Base-by-base conservation (phyloP, 2,113 vertebrate species). In the Platycercus adscitus region DNA sequence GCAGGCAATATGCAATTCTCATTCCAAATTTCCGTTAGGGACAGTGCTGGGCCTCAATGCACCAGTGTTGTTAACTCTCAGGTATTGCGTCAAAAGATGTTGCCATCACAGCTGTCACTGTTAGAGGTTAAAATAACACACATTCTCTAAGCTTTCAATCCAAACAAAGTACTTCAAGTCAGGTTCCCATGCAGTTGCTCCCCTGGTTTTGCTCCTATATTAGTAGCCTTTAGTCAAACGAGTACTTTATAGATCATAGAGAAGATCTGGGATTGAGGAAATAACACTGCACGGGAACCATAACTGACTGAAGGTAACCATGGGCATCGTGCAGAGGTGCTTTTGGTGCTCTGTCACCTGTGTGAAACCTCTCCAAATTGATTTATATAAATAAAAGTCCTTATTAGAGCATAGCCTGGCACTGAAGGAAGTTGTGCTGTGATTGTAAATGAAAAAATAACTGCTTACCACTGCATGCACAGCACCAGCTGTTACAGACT, bases 401-500 rank as follows among this genome's bases (percentile, higher is more conserved):
- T 69, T 23, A 64, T 5, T 15, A 87, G 44, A 76, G 14, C 50
- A 64, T 6, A n/a, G 10, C 7, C 14, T 76, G 35, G 31, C 55
- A 44, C 26, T 19, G 37, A 64, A 4, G 72, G 37, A 85, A 71
- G 60, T 21, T 50, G 39, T 52, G 26, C 7, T 82, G n/a, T 55
- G 29, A 56, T 1, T 44, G 17, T 15, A 72, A 60, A 52, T 37
- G 43, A 41, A 84, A 84, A 73, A 75, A 24, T 1, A 56, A 17
- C 17, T 47, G 43, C 39, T 89, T 31, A 20, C 6, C 44, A 75
- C 47, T 71, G n/a, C 28, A 46, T 28, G 21, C 14, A 65, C 12
- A 39, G 61, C 43, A 76, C n/a, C 56, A 66, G 5, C 23, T n/a
- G 17, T n/a, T 70, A 5, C 0, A 0, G 25, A 58, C 0, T 17